phyloP scores from a whole-genome alignment of 2,113 vertebrate species.

The Vulpes ferrilata region DNA sequence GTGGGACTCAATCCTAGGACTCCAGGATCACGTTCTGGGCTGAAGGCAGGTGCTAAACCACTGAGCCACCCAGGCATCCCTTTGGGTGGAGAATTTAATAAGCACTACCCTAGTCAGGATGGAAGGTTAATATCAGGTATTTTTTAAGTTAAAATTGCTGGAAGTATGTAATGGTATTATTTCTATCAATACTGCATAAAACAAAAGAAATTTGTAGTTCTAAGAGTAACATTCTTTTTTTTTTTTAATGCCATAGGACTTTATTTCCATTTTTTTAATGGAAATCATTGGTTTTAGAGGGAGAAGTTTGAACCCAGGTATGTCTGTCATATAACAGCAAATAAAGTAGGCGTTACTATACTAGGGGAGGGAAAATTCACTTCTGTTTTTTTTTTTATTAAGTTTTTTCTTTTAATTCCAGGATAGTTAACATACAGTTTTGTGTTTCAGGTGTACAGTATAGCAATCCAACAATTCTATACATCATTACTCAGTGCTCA shows the following conservation, averaged over 20 bases:
- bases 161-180: not conserved
- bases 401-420: not conserved
- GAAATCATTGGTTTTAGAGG: not conserved
- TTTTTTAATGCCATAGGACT: not conserved
- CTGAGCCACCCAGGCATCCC: too few relatives aligned
- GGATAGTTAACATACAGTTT: not conserved
- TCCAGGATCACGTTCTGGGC: too few relatives aligned
- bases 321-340: not conserved
- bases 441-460: not conserved
- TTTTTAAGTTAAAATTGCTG: constrained; percentile 37
- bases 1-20: too few relatives aligned
- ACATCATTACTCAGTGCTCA: not conserved
- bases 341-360: not conserved
- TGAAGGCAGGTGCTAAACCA: too few relatives aligned
- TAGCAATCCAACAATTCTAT: not conserved
- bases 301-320: not conserved
- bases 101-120: not conserved
- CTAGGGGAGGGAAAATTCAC: not conserved
- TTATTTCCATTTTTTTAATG: not conserved
- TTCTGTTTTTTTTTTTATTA: not conserved
- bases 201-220: not conserved
- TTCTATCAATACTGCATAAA: not conserved
- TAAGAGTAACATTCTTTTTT: not conserved
- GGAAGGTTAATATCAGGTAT: not conserved
- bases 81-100: not conserved